Base-by-base conservation (phyloP, 2,888 invertebrate species). In the Argyresthia albistria region DNA sequence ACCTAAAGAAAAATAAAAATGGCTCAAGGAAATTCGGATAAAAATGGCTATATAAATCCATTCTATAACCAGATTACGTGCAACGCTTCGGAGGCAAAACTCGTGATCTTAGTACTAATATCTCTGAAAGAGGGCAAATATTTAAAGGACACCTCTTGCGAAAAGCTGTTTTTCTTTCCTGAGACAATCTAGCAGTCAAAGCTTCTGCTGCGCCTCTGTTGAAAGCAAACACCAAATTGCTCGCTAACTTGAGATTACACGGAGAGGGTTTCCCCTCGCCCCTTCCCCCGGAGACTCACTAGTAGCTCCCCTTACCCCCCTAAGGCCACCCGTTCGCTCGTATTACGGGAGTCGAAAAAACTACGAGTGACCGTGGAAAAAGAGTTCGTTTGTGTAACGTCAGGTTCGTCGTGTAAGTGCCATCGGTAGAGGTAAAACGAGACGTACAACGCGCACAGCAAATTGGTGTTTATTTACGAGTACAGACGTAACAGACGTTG, bases 151-250 rank as follows among this genome's bases (percentile, higher is more conserved):
- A 50, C 37, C 43, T 39, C 16, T 16, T 12, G 15, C 49, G 12
- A 8, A 46, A 46, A 46, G 46, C 37, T 52, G 43, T 46, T 52
- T 52, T 52, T 39, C 46, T 52, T 51, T 46, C 46, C 52, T 37
- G 46, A 67, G 66, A 66, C 62, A 73, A 70, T 73, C 66, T 67
- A 66, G 69, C 72, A 76, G 71, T 70, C 66, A 69, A 70, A 67
- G 72, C 72, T 68, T 65, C 47, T 25, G 50, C 65, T 56, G 58
- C 64, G 65, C 63, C 45, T 10, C 14, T 43, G n/a, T 16, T 71
- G 78, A 78, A 76, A 79, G 76, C 74, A 76, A 80, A 78, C 77
- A 79, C 77, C 75, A 79, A 80, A 80, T 80, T 79, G 78, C 76
- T 77, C 72, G 70, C 76, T 75, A 76, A 77, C 73, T 77, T 70